Percentiles rank a stretch among this genome's conserved stretches.
These are phyloP conservation scores for Macrophya alboannulata DNA, from an alignment of 2,888 invertebrate species.

Conservation along the genomic window DNA sequence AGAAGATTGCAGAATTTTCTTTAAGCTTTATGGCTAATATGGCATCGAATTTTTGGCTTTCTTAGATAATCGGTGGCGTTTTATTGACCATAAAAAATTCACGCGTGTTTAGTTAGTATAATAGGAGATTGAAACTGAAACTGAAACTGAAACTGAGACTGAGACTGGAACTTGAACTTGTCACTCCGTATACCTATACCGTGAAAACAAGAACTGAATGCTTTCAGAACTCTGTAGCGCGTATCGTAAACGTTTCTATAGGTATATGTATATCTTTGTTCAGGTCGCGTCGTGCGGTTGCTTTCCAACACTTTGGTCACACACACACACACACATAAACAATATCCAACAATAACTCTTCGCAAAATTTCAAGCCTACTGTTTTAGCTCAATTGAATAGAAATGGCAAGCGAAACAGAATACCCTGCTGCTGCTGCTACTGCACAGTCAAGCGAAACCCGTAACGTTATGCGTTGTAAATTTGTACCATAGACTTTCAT, in stretches of 20 bases:
- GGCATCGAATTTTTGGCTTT: neutral
- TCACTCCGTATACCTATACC: neutral
- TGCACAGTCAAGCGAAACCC: slow-evolving; percentile 11
- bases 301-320: slow-evolving; percentile 36
- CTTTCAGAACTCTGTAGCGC: slow-evolving; percentile 42
- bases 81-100: slow-evolving; percentile 1
- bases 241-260: slow-evolving; percentile 35
- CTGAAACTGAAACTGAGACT: neutral
- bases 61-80: neutral
- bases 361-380: slow-evolving; percentile 32
- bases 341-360: slow-evolving; percentile 41
- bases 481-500: slow-evolving; percentile 28
- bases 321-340: slow-evolving; percentile 11
- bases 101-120: neutral
- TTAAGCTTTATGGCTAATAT: neutral
- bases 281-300: slow-evolving; percentile 5
- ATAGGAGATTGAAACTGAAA: slow-evolving; percentile 6
- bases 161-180: slow-evolving; percentile 33
- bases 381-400: slow-evolving; percentile 43
- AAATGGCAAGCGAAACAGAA: slow-evolving; percentile 42
- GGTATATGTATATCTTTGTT: slow-evolving; percentile 23
- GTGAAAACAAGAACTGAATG: slow-evolving; percentile 35
- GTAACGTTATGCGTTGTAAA: slow-evolving; percentile 3
- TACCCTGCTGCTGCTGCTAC: slow-evolving; percentile 1
- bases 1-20: neutral